phyloP scores from a whole-genome alignment of 2,797 vertebrate species.

The Epinephelus awoara region DNA sequence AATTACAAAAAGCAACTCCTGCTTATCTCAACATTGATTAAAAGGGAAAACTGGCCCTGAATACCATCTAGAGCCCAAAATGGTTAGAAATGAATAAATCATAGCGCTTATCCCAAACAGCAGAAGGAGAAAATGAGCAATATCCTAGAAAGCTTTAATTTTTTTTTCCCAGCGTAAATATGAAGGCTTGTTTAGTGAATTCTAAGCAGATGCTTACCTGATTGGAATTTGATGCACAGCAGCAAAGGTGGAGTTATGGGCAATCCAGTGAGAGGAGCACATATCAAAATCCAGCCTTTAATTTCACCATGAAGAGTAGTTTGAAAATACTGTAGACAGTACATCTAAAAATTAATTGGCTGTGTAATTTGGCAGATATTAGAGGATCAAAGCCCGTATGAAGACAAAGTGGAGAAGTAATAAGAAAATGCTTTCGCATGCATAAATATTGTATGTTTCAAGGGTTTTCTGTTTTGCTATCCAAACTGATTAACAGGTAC shows the following conservation, averaged over 20 bases:
- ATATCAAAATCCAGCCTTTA: slow-evolving; percentile 57
- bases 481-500: slow-evolving; percentile 13
- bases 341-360: slow-evolving; percentile 48
- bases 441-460: slow-evolving; percentile 33
- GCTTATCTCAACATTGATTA: slow-evolving; percentile 78
- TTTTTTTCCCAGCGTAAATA: slow-evolving; percentile 72
- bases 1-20: slow-evolving; percentile 72
- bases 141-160: slow-evolving; percentile 78
- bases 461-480: slow-evolving; percentile 16
- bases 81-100: slow-evolving; percentile 81
- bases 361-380: slow-evolving; percentile 53
- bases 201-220: slow-evolving; percentile 79
- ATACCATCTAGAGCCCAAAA: slow-evolving; percentile 69
- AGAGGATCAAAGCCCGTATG: slow-evolving; percentile 42
- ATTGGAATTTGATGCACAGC: slow-evolving; percentile 78
- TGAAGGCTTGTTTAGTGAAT: slow-evolving; percentile 74
- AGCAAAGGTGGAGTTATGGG: slow-evolving; percentile 52
- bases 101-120: slow-evolving; percentile 75
- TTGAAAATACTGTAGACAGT: slow-evolving; percentile 47
- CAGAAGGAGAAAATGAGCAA: slow-evolving; percentile 80
- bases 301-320: slow-evolving; percentile 44
- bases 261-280: slow-evolving; percentile 39
- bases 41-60: slow-evolving; percentile 74
- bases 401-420: slow-evolving; percentile 19
- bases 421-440: slow-evolving; percentile 20